These are phyloP conservation scores for Synanthedon myopaeformis DNA, from an alignment of 2,888 invertebrate species.

Conservation along the genomic window DNA sequence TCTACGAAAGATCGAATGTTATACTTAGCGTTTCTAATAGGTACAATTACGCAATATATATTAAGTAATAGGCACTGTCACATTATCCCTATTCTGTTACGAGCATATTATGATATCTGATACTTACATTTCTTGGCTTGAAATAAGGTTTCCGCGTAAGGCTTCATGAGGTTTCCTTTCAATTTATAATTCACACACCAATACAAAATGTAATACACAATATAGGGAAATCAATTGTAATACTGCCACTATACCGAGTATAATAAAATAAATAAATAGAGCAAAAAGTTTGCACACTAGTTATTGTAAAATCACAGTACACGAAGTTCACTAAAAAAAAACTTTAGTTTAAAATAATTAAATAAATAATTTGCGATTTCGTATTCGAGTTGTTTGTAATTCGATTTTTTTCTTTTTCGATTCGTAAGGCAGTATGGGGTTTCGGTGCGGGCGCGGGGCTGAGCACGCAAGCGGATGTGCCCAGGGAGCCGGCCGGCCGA, in stretches of 20 bases:
- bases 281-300: not conserved
- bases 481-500: slow-evolving; percentile 49
- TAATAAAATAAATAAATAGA: not conserved
- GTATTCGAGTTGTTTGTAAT: not conserved
- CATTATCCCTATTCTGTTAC: slow-evolving; percentile 30
- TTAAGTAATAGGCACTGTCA: not conserved
- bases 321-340: not conserved
- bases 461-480: slow-evolving; percentile 66
- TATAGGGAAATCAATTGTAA: too few species aligned
- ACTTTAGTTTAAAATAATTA: not conserved
- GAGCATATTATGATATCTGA: slow-evolving; percentile 13
- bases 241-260: not conserved
- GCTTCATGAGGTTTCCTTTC: slow-evolving; percentile 25
- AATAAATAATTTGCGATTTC: not conserved
- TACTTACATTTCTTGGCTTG: slow-evolving; percentile 25
- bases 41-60: too few species aligned
- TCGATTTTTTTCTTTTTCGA: slow-evolving; percentile 5
- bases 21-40: too few species aligned
- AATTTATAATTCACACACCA: slow-evolving; percentile 10
- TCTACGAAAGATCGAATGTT: too few species aligned
- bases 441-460: slow-evolving; percentile 41
- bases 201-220: not conserved
- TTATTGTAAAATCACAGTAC: not conserved
- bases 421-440: slow-evolving; percentile 15
- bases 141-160: slow-evolving; percentile 32